Evolutionary conservation across 2,113 vertebrate genomes (phyloP).

Genomic region (Nicator chloris): DNA sequence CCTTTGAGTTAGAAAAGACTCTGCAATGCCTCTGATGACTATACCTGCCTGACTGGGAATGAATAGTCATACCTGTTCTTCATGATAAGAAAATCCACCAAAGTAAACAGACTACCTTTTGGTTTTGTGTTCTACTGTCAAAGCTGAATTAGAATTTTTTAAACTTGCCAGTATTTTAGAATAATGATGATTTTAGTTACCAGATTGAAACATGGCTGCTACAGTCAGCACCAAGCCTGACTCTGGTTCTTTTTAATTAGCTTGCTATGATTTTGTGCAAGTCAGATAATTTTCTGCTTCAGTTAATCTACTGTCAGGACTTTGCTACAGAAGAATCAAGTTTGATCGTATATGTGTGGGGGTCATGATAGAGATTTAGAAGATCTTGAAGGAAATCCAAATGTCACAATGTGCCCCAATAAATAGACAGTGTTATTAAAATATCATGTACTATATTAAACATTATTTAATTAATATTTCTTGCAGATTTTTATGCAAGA

Average conservation of each 20-base stretch:
- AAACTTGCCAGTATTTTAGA: neutral
- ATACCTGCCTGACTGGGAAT: neutral
- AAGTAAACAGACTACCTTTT: neutral
- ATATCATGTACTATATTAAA: neutral
- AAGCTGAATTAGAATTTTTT: neutral
- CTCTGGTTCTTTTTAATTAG: neutral
- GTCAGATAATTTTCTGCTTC: neutral
- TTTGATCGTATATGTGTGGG: neutral
- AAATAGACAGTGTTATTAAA: neutral
- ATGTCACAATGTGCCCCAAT: neutral
- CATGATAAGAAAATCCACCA: neutral
- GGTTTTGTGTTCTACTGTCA: neutral
- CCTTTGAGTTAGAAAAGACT: neutral
- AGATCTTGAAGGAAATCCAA: neutral
- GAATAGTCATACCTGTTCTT: neutral
- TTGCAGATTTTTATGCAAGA: neutral
- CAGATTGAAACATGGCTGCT: neutral
- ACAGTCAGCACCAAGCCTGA: neutral
- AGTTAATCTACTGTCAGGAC: neutral
- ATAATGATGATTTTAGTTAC: neutral
- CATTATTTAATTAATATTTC: neutral
- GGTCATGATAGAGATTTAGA: neutral
- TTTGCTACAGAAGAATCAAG: neutral
- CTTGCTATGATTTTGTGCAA: neutral
- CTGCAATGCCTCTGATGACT: neutral